These are phyloP conservation scores for Papilio xuthus DNA, from an alignment of 1,140 invertebrate species.

Conservation along the genomic window DNA sequence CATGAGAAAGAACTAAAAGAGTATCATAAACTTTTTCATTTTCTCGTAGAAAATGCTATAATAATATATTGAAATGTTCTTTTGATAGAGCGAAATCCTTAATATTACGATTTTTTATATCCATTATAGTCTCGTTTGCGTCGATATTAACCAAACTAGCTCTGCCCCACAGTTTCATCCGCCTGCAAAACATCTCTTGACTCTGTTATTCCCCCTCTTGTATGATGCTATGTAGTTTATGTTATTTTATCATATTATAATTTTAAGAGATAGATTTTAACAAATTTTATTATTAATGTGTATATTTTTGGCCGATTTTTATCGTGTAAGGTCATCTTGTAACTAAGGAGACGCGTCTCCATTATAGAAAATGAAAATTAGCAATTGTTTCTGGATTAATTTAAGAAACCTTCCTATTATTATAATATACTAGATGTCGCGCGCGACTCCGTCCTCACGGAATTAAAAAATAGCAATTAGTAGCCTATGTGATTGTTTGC, in stretches of 20 bases:
- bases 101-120: neutral
- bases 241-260: too few relatives aligned
- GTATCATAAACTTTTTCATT: conserved; percentile 4
- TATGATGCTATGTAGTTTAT: neutral
- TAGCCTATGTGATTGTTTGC: too few relatives aligned
- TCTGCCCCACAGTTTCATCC: neutral
- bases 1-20: neutral
- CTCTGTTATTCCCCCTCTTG: neutral
- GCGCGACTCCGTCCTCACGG: too few relatives aligned
- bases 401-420: neutral
- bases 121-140: neutral
- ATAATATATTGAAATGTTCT: neutral
- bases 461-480: too few relatives aligned
- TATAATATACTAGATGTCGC: too few relatives aligned
- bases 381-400: neutral
- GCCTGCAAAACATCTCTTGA: neutral
- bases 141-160: neutral
- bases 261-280: too few relatives aligned
- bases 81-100: neutral
- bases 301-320: too few relatives aligned
- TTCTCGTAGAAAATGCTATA: conserved; percentile 3
- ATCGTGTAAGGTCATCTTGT: neutral
- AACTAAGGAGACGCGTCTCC: neutral
- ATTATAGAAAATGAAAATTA: neutral
- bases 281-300: too few relatives aligned